A percentile compares a stretch with the other conserved stretches of the same genome.
phyloP scores from a whole-genome alignment of 2,797 vertebrate genomes.

The Platyrinchus mystaceus region DNA sequence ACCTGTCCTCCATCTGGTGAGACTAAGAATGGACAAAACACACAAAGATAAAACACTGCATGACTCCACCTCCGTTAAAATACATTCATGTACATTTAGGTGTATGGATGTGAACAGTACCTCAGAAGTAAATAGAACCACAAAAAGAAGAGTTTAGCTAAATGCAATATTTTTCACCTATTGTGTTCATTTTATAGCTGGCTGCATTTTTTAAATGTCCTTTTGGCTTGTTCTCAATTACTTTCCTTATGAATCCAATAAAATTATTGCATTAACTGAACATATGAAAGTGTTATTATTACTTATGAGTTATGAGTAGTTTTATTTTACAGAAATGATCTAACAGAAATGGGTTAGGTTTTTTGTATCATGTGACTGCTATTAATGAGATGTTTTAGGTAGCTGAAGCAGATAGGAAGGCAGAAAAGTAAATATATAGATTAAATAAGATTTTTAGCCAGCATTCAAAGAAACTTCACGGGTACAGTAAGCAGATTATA shows the following conservation, averaged over 20 bases:
- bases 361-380: background rate
- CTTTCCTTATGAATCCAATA: background rate
- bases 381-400: background rate
- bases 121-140: background rate
- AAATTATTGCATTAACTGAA: background rate
- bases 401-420: background rate
- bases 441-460: background rate
- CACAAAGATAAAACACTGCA: rapidly evolving
- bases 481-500: background rate
- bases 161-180: background rate
- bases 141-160: background rate
- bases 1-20: background rate
- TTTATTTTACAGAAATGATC: background rate
- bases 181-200: background rate
- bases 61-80: background rate
- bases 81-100: background rate
- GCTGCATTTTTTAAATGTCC: background rate
- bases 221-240: background rate
- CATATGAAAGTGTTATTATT: background rate
- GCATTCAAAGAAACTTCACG: background rate
- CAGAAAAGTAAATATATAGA: background rate
- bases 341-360: background rate
- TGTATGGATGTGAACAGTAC: background rate
- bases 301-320: background rate
- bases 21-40: background rate